A percentile compares a stretch with the other conserved stretches of the same genome.
These are phyloP conservation scores for Dissostichus mawsoni DNA, from an alignment of 2,113 vertebrate genomes.

Conservation along the genomic window DNA sequence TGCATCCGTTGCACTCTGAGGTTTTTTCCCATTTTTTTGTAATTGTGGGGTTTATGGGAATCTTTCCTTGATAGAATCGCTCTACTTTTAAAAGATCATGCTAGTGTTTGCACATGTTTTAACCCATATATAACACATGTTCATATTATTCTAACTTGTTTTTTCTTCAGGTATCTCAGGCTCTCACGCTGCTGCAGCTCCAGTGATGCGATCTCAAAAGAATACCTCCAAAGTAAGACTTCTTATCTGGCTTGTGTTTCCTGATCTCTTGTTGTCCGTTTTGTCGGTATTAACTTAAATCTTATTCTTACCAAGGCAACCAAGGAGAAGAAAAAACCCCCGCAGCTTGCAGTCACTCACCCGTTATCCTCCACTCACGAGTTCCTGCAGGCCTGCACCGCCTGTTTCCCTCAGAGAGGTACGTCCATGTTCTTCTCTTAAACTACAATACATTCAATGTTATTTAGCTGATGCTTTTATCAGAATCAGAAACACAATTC, in stretches of 20 bases:
- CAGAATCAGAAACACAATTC: no score
- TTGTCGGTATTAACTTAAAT: conserved; percentile 9
- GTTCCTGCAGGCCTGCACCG: conserved; percentile 93
- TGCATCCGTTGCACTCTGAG: no score
- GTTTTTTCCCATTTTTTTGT: no score
- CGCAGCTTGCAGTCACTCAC: conserved; percentile 76
- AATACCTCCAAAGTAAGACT: conserved; percentile 64
- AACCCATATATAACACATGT: background rate
- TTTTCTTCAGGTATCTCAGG: conserved; percentile 48
- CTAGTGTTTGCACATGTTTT: background rate
- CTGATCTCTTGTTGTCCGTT: background rate
- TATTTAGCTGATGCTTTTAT: no score
- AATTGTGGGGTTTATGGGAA: no score
- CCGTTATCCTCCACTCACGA: conserved; percentile 89
- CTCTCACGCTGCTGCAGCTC: conserved; percentile 15
- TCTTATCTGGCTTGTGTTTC: background rate
- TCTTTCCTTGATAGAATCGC: no score
- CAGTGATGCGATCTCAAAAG: conserved; percentile 19
- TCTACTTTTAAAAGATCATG: no score
- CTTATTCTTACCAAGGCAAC: background rate
- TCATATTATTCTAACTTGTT: background rate
- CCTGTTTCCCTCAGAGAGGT: conserved; percentile 92
- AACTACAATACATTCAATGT: no score
- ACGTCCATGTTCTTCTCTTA: background rate
- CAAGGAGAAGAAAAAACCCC: conserved; percentile 70